phyloP scores from a whole-genome alignment of 1,140 invertebrate species.

The Megalonaias nervosa region DNA sequence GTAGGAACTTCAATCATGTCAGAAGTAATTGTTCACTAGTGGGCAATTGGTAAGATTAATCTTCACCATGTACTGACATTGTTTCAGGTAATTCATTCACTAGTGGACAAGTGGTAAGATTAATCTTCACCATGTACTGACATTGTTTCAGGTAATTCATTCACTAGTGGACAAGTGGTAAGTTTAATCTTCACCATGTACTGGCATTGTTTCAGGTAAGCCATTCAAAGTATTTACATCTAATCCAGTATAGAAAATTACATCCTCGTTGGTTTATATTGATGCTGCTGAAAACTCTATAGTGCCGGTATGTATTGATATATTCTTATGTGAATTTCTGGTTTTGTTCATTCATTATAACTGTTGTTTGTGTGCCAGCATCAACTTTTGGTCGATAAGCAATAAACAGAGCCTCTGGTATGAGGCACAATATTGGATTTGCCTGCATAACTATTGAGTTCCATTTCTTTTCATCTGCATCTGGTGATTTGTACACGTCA shows the following conservation, averaged over 20 bases:
- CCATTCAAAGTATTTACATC: slow-evolving; percentile 8
- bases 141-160: not conserved
- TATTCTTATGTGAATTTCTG: not conserved
- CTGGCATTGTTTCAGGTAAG: not conserved
- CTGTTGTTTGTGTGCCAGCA: slow-evolving; percentile 4
- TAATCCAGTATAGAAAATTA: not conserved
- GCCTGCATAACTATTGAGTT: too few species aligned
- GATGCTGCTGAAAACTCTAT: not conserved
- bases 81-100: not conserved
- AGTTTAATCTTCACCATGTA: not conserved
- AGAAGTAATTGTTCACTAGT: slow-evolving; percentile 1
- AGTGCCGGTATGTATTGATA: not conserved
- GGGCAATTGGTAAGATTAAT: not conserved
- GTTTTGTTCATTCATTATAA: not conserved
- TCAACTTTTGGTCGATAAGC: not conserved
- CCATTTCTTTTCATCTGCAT: too few species aligned
- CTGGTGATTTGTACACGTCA: too few species aligned
- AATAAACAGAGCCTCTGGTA: too few species aligned
- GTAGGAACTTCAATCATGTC: not conserved
- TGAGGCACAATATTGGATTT: too few species aligned
- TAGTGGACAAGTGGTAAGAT: not conserved
- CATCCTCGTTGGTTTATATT: not conserved
- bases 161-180: not conserved
- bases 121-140: not conserved
- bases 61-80: not conserved